Percentiles rank a stretch among this genome's conserved stretches.
Conservation (phyloP, 1,140 invertebrate species). For the Kradibia gibbosae region DNA sequence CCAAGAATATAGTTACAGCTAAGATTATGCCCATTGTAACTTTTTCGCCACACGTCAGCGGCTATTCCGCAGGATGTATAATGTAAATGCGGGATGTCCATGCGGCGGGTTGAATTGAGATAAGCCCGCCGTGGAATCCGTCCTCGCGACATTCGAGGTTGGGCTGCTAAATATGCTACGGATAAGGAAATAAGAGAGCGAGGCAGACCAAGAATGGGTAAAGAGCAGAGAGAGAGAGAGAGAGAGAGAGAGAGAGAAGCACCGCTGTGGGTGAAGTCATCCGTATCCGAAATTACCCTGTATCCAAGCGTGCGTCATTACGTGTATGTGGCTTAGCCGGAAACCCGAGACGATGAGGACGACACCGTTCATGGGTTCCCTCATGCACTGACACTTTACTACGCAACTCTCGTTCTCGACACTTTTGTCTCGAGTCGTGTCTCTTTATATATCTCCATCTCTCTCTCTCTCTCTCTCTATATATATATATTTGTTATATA, state of each 20-base stretch:
- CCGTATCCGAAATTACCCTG: constrained; percentile 46
- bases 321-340: constrained; percentile 14
- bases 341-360: constrained; percentile 40
- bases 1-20: neutral
- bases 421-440: constrained; percentile 15
- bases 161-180: neutral
- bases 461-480: too few species aligned
- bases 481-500: too few species aligned
- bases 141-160: neutral
- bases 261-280: constrained; percentile 39
- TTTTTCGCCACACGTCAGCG: neutral
- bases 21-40: neutral
- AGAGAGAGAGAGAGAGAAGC: neutral
- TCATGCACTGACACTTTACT: constrained; percentile 34
- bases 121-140: constrained; percentile 23
- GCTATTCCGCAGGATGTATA: constrained; percentile 28
- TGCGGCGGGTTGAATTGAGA: constrained; percentile 37
- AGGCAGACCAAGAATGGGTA: neutral
- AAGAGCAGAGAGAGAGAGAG: neutral
- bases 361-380: too few species aligned
- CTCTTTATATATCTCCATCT: too few species aligned
- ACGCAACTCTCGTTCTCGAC: constrained; percentile 8
- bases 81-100: constrained; percentile 44
- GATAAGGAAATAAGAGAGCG: constrained; percentile 9
- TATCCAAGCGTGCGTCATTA: constrained; percentile 1